Evolutionary conservation across 2,113 vertebrate genomes (phyloP).

Genomic region (Ginglymostoma cirratum): DNA sequence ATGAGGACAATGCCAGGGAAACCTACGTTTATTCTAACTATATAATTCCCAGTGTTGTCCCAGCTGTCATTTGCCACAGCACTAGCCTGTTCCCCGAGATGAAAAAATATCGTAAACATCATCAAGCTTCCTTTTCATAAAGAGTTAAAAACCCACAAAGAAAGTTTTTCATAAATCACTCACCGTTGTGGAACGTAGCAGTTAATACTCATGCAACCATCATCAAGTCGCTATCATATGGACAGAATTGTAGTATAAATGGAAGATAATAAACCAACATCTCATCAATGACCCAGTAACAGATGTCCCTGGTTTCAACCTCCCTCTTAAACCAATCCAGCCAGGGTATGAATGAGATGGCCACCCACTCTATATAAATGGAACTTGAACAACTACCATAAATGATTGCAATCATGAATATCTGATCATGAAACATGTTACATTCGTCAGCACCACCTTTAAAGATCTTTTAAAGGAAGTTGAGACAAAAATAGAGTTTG

Average conservation of each 20-base stretch:
- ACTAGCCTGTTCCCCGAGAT: not conserved
- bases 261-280: not conserved
- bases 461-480: too few species aligned
- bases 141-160: not conserved
- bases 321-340: too few species aligned
- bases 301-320: not conserved
- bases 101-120: not conserved
- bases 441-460: too few species aligned
- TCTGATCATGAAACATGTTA: too few species aligned
- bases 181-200: not conserved
- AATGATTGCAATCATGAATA: too few species aligned
- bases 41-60: not conserved
- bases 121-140: not conserved
- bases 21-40: too few species aligned
- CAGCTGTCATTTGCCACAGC: not conserved
- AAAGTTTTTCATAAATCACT: not conserved
- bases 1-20: not conserved
- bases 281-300: not conserved
- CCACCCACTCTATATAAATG: too few species aligned
- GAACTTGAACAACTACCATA: too few species aligned
- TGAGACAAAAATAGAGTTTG: too few species aligned
- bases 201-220: too few species aligned
- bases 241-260: not conserved
- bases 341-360: too few species aligned
- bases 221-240: too few species aligned